These are phyloP conservation scores for Eupeodes luniger DNA, from an alignment of 2,888 invertebrate genomes.

Conservation along the genomic window DNA sequence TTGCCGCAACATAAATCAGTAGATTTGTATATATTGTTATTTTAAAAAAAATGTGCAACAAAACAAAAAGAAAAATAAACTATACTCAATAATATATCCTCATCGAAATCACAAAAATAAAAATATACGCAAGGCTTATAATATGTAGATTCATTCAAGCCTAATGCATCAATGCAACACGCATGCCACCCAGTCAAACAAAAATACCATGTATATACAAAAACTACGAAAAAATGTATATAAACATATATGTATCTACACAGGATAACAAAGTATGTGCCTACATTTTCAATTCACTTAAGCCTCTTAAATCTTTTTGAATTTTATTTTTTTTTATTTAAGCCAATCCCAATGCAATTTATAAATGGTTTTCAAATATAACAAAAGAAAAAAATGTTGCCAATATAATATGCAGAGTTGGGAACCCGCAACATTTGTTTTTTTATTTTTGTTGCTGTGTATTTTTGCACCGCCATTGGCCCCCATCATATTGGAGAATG, in stretches of 20 bases:
- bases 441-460: constrained; percentile 2
- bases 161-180: constrained; percentile 75
- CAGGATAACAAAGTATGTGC: constrained; percentile 70
- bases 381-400: constrained; percentile 35
- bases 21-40: neutral
- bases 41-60: constrained; percentile 6
- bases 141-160: constrained; percentile 66
- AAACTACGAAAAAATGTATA: neutral
- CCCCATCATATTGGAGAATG: constrained; percentile 31
- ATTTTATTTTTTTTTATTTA: constrained; percentile 27
- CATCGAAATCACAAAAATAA: constrained; percentile 55
- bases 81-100: constrained; percentile 49
- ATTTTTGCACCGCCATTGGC: constrained; percentile 5
- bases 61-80: constrained; percentile 15
- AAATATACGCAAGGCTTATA: constrained; percentile 65
- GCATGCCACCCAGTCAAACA: constrained; percentile 67
- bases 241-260: neutral
- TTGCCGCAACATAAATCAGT: constrained; percentile 77
- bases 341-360: constrained; percentile 76
- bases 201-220: constrained; percentile 24
- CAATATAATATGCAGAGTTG: constrained; percentile 73
- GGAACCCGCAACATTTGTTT: constrained; percentile 58
- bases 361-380: constrained; percentile 65
- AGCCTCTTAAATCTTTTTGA: constrained; percentile 72
- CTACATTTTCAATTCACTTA: constrained; percentile 76